Percentiles rank a stretch among this genome's conserved stretches.
Evolutionary conservation across 2,113 vertebrate species (phyloP).

Genomic region (Scartelaos histophorus): DNA sequence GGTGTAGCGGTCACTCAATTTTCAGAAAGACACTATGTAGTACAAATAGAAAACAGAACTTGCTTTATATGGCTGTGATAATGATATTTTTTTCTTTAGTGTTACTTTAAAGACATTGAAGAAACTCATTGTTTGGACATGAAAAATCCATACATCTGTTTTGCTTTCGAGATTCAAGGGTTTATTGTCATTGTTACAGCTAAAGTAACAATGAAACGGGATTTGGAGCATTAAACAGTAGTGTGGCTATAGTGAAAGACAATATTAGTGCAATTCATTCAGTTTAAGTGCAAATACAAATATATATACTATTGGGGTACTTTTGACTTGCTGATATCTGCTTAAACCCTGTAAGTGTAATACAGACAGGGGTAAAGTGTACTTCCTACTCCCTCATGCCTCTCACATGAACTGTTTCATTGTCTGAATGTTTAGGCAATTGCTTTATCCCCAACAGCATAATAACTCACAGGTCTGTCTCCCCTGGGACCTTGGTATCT

Average conservation of each 20-base stretch:
- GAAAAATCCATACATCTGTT: background rate
- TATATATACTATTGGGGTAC: too few relatives aligned
- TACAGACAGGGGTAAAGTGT: constrained; percentile 12
- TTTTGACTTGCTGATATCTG: background rate
- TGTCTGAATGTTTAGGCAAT: constrained; percentile 41
- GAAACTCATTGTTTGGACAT: background rate
- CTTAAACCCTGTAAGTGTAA: background rate
- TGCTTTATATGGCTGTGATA: background rate
- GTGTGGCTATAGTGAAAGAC: too few relatives aligned
- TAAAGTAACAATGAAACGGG: too few relatives aligned
- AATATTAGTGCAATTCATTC: too few relatives aligned
- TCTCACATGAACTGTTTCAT: constrained; percentile 43
- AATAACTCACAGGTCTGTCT: constrained; percentile 17
- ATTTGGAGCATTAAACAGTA: too few relatives aligned
- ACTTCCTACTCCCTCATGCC: background rate
- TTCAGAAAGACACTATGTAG: background rate
- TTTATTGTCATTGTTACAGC: too few relatives aligned
- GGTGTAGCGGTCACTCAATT: background rate
- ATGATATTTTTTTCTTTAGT: background rate
- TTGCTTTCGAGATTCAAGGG: background rate
- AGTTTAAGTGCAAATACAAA: too few relatives aligned
- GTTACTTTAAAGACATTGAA: background rate
- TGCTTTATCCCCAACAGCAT: constrained; percentile 30
- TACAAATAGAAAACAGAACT: background rate
- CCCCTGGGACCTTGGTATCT: constrained; percentile 29